phyloP scores from a whole-genome alignment of 2,888 invertebrate genomes.

The Fissipunctia ypsillon region DNA sequence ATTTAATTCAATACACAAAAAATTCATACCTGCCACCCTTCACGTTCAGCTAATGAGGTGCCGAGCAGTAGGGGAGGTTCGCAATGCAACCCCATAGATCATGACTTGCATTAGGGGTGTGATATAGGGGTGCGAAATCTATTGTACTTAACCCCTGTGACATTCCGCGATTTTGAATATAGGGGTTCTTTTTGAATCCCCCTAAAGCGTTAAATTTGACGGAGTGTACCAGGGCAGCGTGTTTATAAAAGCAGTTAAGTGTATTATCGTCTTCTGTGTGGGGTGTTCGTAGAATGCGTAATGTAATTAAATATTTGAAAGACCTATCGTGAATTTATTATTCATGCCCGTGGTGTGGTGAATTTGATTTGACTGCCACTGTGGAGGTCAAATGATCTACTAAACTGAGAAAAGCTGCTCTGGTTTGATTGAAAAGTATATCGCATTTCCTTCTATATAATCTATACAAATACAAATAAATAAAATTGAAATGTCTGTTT shows the following conservation, averaged over 20 bases:
- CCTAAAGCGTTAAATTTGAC: slow-evolving; percentile 56
- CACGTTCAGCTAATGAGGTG: slow-evolving; percentile 66
- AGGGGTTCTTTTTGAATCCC: slow-evolving; percentile 44
- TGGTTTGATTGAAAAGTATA: not conserved
- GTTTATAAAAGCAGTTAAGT: slow-evolving; percentile 62
- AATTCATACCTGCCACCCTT: slow-evolving; percentile 61
- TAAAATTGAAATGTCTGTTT: too few species aligned
- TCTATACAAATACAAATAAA: too few species aligned
- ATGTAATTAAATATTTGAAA: slow-evolving; percentile 61
- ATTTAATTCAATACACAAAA: slow-evolving; percentile 65
- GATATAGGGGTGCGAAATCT: slow-evolving; percentile 66
- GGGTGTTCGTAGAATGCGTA: slow-evolving; percentile 48
- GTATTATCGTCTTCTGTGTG: slow-evolving; percentile 51
- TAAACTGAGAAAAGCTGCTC: not conserved
- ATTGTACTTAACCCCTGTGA: slow-evolving; percentile 63
- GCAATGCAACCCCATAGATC: slow-evolving; percentile 70
- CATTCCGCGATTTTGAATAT: slow-evolving; percentile 55
- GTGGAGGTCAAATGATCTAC: not conserved
- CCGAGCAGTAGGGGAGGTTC: slow-evolving; percentile 51
- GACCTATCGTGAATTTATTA: slow-evolving; percentile 30
- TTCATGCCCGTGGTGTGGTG: slow-evolving; percentile 24
- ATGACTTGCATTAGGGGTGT: slow-evolving; percentile 63
- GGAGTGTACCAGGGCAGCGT: slow-evolving; percentile 38
- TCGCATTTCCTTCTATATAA: not conserved
- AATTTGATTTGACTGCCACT: slow-evolving; percentile 9